A percentile compares a stretch with the other conserved stretches of the same genome.
Evolutionary conservation across 2,888 invertebrate species (phyloP).

Genomic region (Eupithecia centaureata): DNA sequence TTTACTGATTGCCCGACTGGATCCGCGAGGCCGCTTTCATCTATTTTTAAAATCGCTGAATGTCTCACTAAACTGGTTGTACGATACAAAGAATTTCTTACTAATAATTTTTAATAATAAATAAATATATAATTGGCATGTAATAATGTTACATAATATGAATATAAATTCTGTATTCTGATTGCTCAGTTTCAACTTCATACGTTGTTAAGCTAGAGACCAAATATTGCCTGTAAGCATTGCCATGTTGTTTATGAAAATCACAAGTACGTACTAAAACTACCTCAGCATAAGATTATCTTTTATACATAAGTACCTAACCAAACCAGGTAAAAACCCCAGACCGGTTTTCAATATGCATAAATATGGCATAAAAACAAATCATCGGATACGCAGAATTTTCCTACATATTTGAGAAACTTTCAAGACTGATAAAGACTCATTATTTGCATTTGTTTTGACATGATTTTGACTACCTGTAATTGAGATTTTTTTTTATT

Average conservation of each 20-base stretch:
- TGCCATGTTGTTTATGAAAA: not conserved
- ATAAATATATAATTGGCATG: no score
- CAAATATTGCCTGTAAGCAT: not conserved
- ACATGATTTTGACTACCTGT: no score
- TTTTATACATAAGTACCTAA: not conserved
- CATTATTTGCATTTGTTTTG: no score
- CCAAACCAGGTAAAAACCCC: not conserved
- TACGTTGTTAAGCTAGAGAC: not conserved
- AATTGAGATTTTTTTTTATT: no score
- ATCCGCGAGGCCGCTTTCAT: no score
- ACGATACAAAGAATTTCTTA: no score
- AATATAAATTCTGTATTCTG: no score
- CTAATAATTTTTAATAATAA: no score
- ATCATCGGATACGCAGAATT: not conserved
- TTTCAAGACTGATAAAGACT: not conserved
- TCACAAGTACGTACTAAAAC: not conserved
- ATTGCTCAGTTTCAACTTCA: conserved; percentile 3
- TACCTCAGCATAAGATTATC: not conserved
- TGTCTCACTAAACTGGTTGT: no score
- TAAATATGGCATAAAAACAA: not conserved
- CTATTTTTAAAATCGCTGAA: no score
- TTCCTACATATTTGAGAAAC: not conserved
- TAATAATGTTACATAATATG: no score
- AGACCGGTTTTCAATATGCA: conserved; percentile 1
- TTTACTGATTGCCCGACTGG: no score